These are phyloP conservation scores for Magallana nippona DNA, from an alignment of 2,888 invertebrate genomes.

Conservation along the genomic window DNA sequence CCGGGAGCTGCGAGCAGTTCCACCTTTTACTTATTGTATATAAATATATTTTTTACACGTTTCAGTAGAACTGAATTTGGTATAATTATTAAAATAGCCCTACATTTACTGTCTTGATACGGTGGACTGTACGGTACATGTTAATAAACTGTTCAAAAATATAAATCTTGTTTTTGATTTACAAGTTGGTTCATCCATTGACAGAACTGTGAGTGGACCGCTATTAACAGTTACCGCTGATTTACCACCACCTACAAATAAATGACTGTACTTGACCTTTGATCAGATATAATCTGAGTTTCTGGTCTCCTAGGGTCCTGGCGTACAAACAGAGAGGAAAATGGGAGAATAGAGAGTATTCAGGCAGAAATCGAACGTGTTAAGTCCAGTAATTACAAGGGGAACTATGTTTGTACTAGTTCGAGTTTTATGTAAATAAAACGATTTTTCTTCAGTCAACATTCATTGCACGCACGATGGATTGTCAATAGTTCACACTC, in stretches of 20 bases:
- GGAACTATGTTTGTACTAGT: constrained; percentile 25
- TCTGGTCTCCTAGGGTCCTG: background rate
- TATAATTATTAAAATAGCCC: background rate
- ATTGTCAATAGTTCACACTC: background rate
- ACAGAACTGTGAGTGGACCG: too few species aligned
- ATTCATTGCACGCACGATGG: constrained; percentile 33
- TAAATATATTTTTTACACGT: background rate
- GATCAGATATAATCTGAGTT: background rate
- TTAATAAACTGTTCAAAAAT: constrained; percentile 8
- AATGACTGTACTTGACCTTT: background rate
- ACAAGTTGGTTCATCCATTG: too few species aligned
- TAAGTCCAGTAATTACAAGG: background rate
- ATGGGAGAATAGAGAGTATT: constrained; percentile 1
- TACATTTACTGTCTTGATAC: constrained; percentile 12
- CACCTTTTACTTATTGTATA: background rate
- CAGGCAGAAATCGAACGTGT: constrained; percentile 22
- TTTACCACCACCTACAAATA: background rate
- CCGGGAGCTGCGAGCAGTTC: constrained; percentile 15
- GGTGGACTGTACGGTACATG: background rate
- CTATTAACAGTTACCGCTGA: background rate
- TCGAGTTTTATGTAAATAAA: constrained; percentile 28
- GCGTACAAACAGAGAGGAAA: background rate
- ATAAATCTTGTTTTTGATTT: background rate
- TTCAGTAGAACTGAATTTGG: constrained; percentile 18
- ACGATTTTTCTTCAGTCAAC: constrained; percentile 23